phyloP scores from a whole-genome alignment of 2,888 invertebrate genomes.

The Volucella inanis region DNA sequence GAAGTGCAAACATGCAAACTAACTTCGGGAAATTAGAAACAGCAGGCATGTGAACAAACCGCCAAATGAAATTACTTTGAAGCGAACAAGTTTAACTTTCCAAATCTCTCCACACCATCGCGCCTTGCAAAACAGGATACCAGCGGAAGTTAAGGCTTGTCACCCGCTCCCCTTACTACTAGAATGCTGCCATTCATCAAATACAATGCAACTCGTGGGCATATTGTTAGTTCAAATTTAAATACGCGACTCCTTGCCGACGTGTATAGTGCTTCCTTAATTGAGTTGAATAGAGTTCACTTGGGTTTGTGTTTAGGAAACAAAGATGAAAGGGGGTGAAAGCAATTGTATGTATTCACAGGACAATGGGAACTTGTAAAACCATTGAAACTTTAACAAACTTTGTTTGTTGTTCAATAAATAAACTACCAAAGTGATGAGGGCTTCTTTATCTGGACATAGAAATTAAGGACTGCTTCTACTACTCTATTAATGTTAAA shows the following conservation, averaged over 20 bases:
- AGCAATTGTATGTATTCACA: background rate
- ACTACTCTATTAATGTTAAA: background rate
- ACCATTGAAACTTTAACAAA: constrained; percentile 11
- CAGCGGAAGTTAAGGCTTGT: background rate
- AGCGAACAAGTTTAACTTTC: constrained; percentile 27
- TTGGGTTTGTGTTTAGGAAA: too few species aligned
- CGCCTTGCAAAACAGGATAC: constrained; percentile 1
- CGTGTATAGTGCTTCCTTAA: constrained; percentile 14
- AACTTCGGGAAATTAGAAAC: constrained; percentile 46
- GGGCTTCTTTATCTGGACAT: constrained; percentile 3
- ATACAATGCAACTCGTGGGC: constrained; percentile 22
- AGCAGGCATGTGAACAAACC: constrained; percentile 47
- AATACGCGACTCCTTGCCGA: constrained; percentile 9
- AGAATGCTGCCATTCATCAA: constrained; percentile 31
- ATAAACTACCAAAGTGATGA: constrained; percentile 12
- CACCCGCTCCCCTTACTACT: background rate
- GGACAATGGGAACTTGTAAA: constrained; percentile 19
- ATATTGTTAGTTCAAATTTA: constrained; percentile 13
- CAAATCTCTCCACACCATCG: constrained; percentile 43
- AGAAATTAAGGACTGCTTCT: background rate
- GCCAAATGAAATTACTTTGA: constrained; percentile 46
- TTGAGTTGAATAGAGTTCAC: constrained; percentile 2
- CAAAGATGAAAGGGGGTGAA: background rate
- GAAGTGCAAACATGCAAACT: constrained; percentile 36
- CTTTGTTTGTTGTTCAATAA: constrained; percentile 20